Evolutionary conservation across 2,888 invertebrate genomes (phyloP), one percentile per base, ranked within the genome.

Genomic region (Acanthosoma haemorrhoidale): DNA sequence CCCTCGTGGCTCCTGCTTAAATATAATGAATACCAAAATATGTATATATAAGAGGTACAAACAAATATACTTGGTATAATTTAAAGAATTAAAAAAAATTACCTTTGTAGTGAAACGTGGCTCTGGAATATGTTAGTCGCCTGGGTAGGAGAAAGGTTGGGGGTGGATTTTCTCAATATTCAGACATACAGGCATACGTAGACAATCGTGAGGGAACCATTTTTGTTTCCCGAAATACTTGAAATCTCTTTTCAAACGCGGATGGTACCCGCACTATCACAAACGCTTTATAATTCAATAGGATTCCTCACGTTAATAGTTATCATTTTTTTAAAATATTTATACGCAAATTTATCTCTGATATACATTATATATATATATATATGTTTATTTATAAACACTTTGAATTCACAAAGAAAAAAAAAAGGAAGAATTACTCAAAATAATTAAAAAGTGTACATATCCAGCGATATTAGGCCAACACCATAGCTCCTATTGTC

Each of bases 401-500:
- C 25, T 25, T 51, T 25, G 29, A 25, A 51, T 51, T 25, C 51
- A 51, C 25, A 51, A 25, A 51, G n/a, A n/a, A n/a, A 59, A 32
- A 32, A 9, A 59, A 61, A 60, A 61, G 61, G 61, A 61, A 61
- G 61, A 61, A 61, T 36, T n/a, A 36, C 15, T 13, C 34, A 18
- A 36, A 36, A 32, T 11, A 32, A 18, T 32, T 59, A 31, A 36
- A 15, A 18, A 61, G 36, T 21, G 61, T 16, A 61, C 36, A 61
- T 36, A 25, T 61, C 36, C 13, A 31, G 25, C 38, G 36, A 29
- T 18, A 8, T 64, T 64, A 64, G 64, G 64, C 64, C 64, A 43
- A 41, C 25, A 25, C 63, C 39, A 2, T 39, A 36, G n/a, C 32
- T 21, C 29, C 64, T 64, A 64, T 64, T 64, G 64, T 64, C 64